Conservation (phyloP, 1,140 invertebrate species). For the Nephotettix cincticeps region DNA sequence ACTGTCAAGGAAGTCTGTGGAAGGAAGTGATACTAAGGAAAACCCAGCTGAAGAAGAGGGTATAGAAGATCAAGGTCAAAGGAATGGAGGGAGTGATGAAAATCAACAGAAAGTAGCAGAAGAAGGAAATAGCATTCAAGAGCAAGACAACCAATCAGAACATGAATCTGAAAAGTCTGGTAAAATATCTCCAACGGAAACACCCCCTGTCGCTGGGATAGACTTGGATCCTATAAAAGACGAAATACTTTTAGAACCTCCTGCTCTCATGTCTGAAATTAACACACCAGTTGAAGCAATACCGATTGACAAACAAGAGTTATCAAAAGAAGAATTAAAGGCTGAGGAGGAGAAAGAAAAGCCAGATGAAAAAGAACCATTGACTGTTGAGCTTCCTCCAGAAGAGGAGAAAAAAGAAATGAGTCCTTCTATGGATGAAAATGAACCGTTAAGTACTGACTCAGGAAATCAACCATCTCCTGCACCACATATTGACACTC, state of each 20-base stretch:
- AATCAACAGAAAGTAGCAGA: neutral
- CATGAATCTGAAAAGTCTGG: no score
- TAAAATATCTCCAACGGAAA: neutral
- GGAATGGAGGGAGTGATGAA: neutral
- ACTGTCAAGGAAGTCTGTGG: neutral
- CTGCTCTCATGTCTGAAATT: neutral
- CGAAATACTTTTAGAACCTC: no score
- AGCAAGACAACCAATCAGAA: no score
- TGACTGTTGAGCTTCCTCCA: neutral
- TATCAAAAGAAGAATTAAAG: neutral
- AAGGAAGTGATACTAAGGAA: constrained; percentile 3
- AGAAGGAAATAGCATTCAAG: neutral
- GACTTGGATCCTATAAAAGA: neutral
- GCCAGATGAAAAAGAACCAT: neutral
- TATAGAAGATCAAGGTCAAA: neutral
- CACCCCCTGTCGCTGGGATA: neutral
- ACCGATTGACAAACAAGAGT: neutral
- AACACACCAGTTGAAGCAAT: neutral
- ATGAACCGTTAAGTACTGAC: neutral
- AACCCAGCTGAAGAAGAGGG: neutral
- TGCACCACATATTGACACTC: no score
- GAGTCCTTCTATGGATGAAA: neutral
- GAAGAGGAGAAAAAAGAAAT: neutral
- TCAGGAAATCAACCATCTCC: neutral
- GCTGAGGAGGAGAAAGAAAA: neutral